Base-by-base conservation (phyloP, 1,140 invertebrate genomes). In the Eufriesea mexicana region DNA sequence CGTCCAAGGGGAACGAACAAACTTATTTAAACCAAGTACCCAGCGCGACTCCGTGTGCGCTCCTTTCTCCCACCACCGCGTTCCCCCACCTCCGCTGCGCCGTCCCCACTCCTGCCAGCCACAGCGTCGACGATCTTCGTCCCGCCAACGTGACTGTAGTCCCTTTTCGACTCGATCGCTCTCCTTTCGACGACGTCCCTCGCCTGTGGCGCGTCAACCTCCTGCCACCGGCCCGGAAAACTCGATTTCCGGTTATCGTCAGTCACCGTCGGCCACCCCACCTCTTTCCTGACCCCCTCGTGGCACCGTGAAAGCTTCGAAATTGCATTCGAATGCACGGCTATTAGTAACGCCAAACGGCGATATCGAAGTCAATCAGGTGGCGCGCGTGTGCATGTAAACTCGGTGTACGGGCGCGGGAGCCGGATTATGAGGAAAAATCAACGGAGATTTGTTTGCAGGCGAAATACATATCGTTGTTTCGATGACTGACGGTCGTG, bases 241-340 rank as follows among this genome's bases (percentile, higher is more conserved):
- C 73, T 89, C 85, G 84, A 89, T 91, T 89, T 91, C 85, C 84
- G 89, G 77, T 90, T 89, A 89, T 88, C 84, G 82, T 84, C 88
- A 85, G 78, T 87, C 88, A 87, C 79, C 83, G 45, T 28, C 71
- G 57, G 25, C 68, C 59, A 2, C 23, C 20, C 62, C 49, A 16
- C n/a, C 55, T 5, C 20, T 67, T 25, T 25, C 59, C 8, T 25
- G 28, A 59, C 45, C 62, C 45, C 49, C n/a, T 51, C 61, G 16
- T 1, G 14, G 47, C 18, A 5, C 66, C 61, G 62, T 84, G 83
- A 89, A 87, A 87, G 87, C 87, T 73, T 64, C 77, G 79, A 90
- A 89, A 89, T 90, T 89, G 81, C 88, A 78, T 86, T 89, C 84
- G 79, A 85, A 88, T 85, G 79, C 84, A 73, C 59, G 70, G 25